phyloP scores from a whole-genome alignment of 2,888 invertebrate genomes.

The Chrysopilus asiliformis region DNA sequence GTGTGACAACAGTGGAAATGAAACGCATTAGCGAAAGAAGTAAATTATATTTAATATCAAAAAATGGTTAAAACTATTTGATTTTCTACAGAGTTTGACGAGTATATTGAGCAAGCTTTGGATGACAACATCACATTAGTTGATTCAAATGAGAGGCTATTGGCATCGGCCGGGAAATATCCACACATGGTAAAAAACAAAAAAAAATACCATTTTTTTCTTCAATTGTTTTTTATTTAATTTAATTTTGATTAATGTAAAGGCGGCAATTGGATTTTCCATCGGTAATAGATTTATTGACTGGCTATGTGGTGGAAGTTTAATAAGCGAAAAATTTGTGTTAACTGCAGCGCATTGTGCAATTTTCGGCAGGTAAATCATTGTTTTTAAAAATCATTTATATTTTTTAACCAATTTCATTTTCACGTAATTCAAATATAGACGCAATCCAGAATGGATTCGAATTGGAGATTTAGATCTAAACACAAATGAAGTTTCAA shows the following conservation, averaged over 20 bases:
- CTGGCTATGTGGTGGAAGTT: conserved; percentile 10
- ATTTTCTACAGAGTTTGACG: too few relatives aligned
- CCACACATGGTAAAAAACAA: conserved; percentile 9
- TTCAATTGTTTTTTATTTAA: background rate
- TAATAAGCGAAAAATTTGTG: conserved; percentile 38
- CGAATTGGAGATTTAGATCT: conserved; percentile 41
- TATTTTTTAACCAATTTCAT: conserved; percentile 9
- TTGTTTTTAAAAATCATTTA: conserved; percentile 7
- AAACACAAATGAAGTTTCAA: conserved; percentile 13
- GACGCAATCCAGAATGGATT: conserved; percentile 38
- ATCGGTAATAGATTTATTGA: conserved; percentile 2
- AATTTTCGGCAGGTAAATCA: conserved; percentile 25
- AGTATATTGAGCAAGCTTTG: too few relatives aligned
- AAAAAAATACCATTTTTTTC: background rate
- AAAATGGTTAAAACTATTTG: too few relatives aligned
- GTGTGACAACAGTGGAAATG: too few relatives aligned
- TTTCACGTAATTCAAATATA: conserved; percentile 17
- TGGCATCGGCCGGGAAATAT: conserved; percentile 4
- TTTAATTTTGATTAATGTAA: background rate
- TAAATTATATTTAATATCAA: too few relatives aligned
- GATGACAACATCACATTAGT: too few relatives aligned
- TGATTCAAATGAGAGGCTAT: too few relatives aligned
- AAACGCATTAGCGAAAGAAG: too few relatives aligned
- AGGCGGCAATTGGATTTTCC: conserved; percentile 13
- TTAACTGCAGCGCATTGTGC: conserved; percentile 45